These are phyloP conservation scores for Tiliacea aurago DNA, from an alignment of 2,888 invertebrate genomes.

Conservation along the genomic window DNA sequence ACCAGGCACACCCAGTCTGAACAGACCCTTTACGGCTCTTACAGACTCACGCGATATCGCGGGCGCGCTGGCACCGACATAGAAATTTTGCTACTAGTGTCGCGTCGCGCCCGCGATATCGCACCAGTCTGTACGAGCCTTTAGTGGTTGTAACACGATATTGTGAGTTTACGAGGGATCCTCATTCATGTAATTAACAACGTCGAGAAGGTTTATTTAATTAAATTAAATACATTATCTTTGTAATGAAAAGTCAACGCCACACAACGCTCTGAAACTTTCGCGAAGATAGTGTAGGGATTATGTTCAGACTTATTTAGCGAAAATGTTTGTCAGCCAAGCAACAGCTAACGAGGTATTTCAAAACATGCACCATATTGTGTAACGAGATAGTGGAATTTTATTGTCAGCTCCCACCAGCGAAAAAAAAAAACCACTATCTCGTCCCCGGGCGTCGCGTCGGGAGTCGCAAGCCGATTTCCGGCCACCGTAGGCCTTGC, in stretches of 20 bases:
- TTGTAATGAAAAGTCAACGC: conserved; percentile 35
- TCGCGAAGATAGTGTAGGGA: conserved; percentile 23
- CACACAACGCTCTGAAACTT: conserved; percentile 10
- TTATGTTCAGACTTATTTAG: conserved; percentile 29
- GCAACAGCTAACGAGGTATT: conserved; percentile 38
- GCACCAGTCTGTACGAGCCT: too few species aligned
- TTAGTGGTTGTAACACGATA: conserved; percentile 3
- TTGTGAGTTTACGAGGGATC: background rate
- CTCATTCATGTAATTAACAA: conserved; percentile 23
- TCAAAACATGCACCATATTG: conserved; percentile 32
- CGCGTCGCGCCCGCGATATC: too few species aligned
- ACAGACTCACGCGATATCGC: too few species aligned
- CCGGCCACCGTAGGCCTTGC: too few species aligned
- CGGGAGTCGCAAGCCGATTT: too few species aligned
- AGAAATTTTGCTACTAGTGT: too few species aligned
- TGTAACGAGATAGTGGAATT: conserved; percentile 31
- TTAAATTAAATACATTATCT: conserved; percentile 17
- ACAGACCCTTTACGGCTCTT: too few species aligned
- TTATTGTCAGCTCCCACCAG: background rate
- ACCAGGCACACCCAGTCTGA: background rate
- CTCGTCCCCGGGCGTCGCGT: too few species aligned
- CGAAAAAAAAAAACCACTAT: too few species aligned
- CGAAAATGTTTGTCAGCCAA: conserved; percentile 32
- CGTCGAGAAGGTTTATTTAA: conserved; percentile 25
- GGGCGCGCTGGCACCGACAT: too few species aligned